These are phyloP conservation scores for Varecia variegata DNA, from an alignment of 2,797 vertebrate genomes.

Conservation along the genomic window DNA sequence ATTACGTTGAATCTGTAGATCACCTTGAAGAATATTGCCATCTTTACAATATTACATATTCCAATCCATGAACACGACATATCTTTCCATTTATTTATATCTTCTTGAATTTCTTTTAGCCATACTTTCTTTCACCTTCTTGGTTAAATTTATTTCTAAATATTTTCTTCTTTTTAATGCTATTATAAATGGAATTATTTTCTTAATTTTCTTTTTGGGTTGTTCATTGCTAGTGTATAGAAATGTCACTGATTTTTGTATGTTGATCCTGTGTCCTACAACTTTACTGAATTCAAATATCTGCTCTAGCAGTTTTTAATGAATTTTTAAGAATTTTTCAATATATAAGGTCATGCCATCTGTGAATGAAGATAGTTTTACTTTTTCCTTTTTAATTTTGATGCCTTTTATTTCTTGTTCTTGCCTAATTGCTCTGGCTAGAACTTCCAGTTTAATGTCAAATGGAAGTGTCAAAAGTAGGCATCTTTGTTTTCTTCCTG, in stretches of 20 bases:
- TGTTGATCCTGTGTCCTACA: not conserved
- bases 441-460: not conserved
- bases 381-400: not conserved
- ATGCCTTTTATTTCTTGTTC: not conserved
- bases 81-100: not conserved
- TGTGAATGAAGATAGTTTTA: not conserved
- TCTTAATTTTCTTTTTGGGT: not conserved
- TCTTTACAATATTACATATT: not conserved
- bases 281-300: not conserved
- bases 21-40: not conserved
- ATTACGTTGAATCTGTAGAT: not conserved
- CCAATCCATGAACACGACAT: not conserved
- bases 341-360: not conserved
- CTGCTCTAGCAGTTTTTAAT: not conserved
- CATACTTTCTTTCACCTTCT: not conserved
- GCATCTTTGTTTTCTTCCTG: not conserved
- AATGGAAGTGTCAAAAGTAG: not conserved
- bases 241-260: not conserved
- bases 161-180: not conserved
- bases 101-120: not conserved
- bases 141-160: not conserved
- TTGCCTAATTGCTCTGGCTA: not conserved
- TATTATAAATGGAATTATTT: not conserved
- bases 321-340: not conserved
- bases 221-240: not conserved